Evolutionary conservation across 1,140 invertebrate genomes (phyloP).

Genomic region (Heliconius eleuchia): DNA sequence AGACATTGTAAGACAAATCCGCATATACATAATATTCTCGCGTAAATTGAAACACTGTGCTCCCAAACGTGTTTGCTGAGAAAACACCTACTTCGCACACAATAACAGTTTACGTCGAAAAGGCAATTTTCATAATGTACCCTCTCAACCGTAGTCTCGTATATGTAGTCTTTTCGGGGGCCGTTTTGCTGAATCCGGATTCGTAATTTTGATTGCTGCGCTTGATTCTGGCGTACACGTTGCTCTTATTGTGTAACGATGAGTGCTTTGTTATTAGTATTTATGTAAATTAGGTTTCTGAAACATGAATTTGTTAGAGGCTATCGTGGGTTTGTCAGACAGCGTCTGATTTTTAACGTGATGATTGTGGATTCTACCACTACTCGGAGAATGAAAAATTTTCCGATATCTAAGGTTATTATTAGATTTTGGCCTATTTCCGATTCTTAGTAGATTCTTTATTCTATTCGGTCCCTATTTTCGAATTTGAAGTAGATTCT

Average conservation of each 20-base stretch:
- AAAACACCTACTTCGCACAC: conserved; percentile 41
- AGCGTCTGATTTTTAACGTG: too few relatives aligned
- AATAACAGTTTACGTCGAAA: conserved; percentile 50
- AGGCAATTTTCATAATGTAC: conserved; percentile 55
- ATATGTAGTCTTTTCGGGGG: conserved; percentile 16
- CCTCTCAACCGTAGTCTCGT: conserved; percentile 23
- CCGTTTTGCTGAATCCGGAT: conserved; percentile 21
- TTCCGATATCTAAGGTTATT: too few relatives aligned
- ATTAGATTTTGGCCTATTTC: too few relatives aligned
- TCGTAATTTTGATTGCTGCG: not conserved
- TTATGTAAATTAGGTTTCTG: not conserved
- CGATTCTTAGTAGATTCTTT: too few relatives aligned
- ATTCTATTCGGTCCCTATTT: too few relatives aligned
- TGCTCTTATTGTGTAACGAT: not conserved
- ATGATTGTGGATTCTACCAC: too few relatives aligned
- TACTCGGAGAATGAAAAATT: not conserved
- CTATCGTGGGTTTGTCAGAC: too few relatives aligned
- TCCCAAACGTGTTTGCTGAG: conserved; percentile 28
- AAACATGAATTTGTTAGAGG: too few relatives aligned
- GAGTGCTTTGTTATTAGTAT: not conserved
- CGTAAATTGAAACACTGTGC: too few relatives aligned
- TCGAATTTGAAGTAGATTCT: too few relatives aligned
- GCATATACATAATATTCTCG: too few relatives aligned
- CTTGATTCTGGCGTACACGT: not conserved
- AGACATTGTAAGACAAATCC: too few relatives aligned